Percentiles rank a stretch among this genome's conserved stretches.
These are phyloP conservation scores for Exephanes ischioxanthus DNA, from an alignment of 2,888 invertebrate species.

Conservation along the genomic window DNA sequence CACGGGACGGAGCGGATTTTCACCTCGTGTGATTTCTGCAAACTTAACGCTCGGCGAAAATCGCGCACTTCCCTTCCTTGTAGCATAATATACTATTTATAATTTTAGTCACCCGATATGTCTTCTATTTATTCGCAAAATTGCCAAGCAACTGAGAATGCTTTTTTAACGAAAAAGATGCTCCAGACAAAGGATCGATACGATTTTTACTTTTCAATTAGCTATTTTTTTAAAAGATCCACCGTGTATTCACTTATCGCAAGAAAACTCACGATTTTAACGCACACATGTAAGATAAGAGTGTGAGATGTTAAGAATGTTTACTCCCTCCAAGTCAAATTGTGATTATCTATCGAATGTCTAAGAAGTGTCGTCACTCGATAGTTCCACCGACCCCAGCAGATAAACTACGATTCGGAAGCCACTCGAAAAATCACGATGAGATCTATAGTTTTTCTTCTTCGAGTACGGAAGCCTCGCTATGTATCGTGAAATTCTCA, in stretches of 20 bases:
- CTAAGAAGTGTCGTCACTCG: neutral
- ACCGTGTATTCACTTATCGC: neutral
- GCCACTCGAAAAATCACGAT: neutral
- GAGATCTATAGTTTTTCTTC: neutral
- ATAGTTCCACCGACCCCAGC: neutral
- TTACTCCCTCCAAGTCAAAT: neutral
- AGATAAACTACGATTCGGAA: neutral
- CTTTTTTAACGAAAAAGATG: too few relatives aligned
- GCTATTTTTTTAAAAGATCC: neutral
- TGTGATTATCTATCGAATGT: neutral
- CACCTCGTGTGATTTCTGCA: too few relatives aligned
- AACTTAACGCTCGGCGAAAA: too few relatives aligned
- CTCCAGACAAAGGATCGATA: too few relatives aligned
- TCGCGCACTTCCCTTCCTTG: too few relatives aligned
- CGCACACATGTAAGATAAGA: neutral
- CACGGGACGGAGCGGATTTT: too few relatives aligned
- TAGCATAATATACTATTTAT: too few relatives aligned
- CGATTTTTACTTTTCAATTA: neutral
- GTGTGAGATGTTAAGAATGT: neutral
- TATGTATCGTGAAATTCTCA: too few relatives aligned
- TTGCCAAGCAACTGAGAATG: too few relatives aligned
- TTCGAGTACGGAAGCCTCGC: neutral
- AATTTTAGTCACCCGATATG: too few relatives aligned
- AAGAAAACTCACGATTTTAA: neutral
- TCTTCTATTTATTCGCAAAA: too few relatives aligned